Evolutionary conservation across 1,140 invertebrate species (phyloP), one percentile per base, ranked within the genome.

Genomic region (Gerris buenoi): DNA sequence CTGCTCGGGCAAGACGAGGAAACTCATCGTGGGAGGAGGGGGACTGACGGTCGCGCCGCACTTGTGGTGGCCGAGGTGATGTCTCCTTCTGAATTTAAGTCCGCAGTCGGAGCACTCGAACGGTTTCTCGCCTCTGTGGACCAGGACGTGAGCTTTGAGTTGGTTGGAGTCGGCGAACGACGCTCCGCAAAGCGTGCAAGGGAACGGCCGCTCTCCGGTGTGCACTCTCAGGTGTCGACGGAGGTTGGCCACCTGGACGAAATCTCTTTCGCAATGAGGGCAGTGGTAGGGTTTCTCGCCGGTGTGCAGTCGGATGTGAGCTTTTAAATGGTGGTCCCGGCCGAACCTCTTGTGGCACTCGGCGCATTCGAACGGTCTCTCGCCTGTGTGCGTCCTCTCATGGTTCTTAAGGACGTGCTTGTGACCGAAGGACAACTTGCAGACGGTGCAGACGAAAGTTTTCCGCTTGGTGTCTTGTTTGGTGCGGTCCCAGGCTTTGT

Each of bases 331-430:
- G 73, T 95, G 93, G 76, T 96, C 93, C n/a, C 95, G 85, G 1
- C 95, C 97, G 76, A 98, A 98, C 70, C 91, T 84, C 76, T 97
- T 94, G 71, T 94, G 88, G 76, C 95, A 98, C 76, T 93, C 88
- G 3, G 86, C 87, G 75, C 95, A 98, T 74, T 95, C 90, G 79
- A 97, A 97, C 0, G 95, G 95, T 73, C 97, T 95, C 74, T 95
- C 93, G 0, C 95, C 95, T 0, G 95, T 97, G 76, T 98, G 95
- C 0, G 94, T 98, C 64, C 95, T 85, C 70, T 96, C 92, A 76
- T 98, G 95, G 75, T 98, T 98, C 75, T 95, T 92, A 23, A 95
- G 79, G 1, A 96, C 93, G 77, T 96, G 93, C 74, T 96, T 96
- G 79, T 96, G 95, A 5, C 91, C 92, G 73, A 95, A 96, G 1